Conservation (phyloP, 2,113 vertebrate genomes). For the Mus pahari region DNA sequence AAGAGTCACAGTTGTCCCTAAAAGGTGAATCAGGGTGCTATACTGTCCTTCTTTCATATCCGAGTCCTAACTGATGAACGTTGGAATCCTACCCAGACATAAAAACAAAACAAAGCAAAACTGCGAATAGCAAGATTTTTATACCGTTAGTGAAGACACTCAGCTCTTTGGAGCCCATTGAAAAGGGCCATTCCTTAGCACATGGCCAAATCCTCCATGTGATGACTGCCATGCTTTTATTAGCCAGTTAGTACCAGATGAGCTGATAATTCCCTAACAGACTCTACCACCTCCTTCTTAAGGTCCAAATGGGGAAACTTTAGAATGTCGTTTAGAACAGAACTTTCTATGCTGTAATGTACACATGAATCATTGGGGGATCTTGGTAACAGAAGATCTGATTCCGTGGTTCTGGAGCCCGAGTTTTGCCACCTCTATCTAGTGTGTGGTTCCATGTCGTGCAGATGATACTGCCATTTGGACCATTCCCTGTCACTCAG, state of each 20-base stretch:
- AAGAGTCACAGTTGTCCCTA: not conserved
- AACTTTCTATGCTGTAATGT: not conserved
- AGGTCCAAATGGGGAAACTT: not conserved
- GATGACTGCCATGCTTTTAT: not conserved
- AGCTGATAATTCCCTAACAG: not conserved
- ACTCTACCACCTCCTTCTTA: not conserved
- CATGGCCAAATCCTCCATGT: not conserved
- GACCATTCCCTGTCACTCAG: not conserved
- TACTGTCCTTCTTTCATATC: not conserved
- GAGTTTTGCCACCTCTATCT: not conserved
- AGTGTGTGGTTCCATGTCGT: not conserved
- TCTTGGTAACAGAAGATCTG: not conserved
- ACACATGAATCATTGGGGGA: not conserved
- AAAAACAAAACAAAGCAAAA: not conserved
- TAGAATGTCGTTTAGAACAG: not conserved
- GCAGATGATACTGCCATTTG: not conserved
- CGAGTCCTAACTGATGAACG: not conserved
- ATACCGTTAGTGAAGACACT: not conserved
- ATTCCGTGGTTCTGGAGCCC: not conserved
- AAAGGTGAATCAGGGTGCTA: not conserved
- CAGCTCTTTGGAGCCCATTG: not conserved
- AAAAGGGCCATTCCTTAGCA: not conserved
- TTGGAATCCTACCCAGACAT: not conserved
- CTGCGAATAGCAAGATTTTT: not conserved
- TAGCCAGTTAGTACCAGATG: not conserved